phyloP scores from a whole-genome alignment of 2,113 vertebrate species.

The Alexandromys fortis region DNA sequence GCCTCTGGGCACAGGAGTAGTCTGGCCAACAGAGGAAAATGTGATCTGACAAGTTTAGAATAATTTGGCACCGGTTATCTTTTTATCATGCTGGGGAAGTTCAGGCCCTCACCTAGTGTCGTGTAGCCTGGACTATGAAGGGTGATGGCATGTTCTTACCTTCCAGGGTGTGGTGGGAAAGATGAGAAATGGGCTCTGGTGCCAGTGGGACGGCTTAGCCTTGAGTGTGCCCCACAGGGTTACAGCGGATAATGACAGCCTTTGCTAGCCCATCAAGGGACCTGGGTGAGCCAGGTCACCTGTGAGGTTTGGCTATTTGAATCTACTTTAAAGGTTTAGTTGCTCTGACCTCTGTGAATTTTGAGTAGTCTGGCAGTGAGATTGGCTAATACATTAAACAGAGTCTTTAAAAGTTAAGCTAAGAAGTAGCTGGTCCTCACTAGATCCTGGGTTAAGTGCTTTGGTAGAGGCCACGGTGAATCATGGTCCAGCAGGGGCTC shows the following conservation, averaged over 20 bases:
- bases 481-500: neutral
- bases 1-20: neutral
- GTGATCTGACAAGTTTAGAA: constrained; percentile 19
- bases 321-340: constrained; percentile 40
- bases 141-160: constrained; percentile 23
- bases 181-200: constrained; percentile 22
- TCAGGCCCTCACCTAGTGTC: neutral
- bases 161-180: constrained; percentile 41
- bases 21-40: neutral
- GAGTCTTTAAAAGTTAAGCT: constrained; percentile 28
- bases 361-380: constrained; percentile 19
- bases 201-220: neutral
- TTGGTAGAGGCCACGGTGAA: constrained; percentile 3
- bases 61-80: neutral
- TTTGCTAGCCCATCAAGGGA: neutral
- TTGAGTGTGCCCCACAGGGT: neutral
- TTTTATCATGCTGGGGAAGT: neutral
- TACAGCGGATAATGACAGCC: neutral
- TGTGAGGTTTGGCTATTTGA: constrained; percentile 23
- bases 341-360: constrained; percentile 48
- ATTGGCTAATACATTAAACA: constrained; percentile 14
- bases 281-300: neutral
- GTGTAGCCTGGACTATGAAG: neutral
- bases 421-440: neutral
- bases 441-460: constrained; percentile 9